Base-by-base conservation (phyloP, 2,797 vertebrate genomes). In the Artibeus lituratus region DNA sequence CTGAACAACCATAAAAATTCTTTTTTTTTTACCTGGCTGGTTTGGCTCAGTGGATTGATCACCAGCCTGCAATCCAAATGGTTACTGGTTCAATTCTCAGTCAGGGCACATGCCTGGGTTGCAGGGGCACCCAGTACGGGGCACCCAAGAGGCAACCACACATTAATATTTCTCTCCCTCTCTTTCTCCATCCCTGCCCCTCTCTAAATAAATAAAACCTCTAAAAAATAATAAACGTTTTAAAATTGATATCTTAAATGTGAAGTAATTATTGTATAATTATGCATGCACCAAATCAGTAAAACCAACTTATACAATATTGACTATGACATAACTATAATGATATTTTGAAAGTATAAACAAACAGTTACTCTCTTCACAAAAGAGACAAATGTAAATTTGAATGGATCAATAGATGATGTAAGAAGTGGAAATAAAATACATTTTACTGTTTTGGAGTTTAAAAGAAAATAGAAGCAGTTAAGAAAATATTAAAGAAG, bases 401-500 rank as follows among this genome's bases (percentile, higher is more conserved):
- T 85, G 87, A 87, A 42, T n/a, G 83, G 94, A 49, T 91, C 0
- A 69, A 76, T 90, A 18, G n/a, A 69, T 94, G 72, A 96, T 82
- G 49, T 87, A 86, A 97, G 87, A 97, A 80, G 55, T 94, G 65
- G 94, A 96, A 96, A 85, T n/a, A 96, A 96, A 97, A 97, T 78
- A 91, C 92, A 94, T 93, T 73, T 74, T 78, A 96, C 55, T 94
- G 44, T 95, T 97, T 91, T 53, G 87, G 77, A 81, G 29, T 94
- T 94, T 80, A 96, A 97, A 96, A 98, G 51, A 53, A 98, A 98
- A 96, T 92, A 72, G 80, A 82, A 97, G 59, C 87, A 96, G 97
- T 87, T 93, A 94, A 53, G 95, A 97, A 96, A 85, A 95, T 95
- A 96, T 49, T 67, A 83, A 90, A 92, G 26, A 69, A 87, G 86